Base-by-base conservation (phyloP, 2,797 vertebrate species). In the Rachycentron canadum region DNA sequence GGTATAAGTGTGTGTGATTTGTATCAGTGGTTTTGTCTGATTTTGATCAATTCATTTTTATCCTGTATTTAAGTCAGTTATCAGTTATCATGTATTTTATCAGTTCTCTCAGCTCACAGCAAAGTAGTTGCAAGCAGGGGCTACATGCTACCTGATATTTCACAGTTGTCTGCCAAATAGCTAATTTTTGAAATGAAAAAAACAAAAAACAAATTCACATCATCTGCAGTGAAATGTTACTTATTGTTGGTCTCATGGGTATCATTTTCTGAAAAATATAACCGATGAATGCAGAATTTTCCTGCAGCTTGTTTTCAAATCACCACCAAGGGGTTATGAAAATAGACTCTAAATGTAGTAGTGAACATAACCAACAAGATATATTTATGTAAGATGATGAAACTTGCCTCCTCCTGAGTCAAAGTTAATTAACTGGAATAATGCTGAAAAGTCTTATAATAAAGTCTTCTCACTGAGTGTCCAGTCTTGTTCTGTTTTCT, bases 401-500 rank as follows among this genome's bases (percentile, higher is more conserved):
- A 60, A 45, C 1, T 43, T 23, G 67, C 19, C 73, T 79, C 58
- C 28, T 64, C 19, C 45, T 32, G 55, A 40, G 59, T 75, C 47
- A 28, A 28, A 69, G 74, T 65, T 76, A 66, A 76, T 83, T 41
- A 78, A 64, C 73, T 60, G 68, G 38, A 76, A 17, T 28, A 40
- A 60, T 0, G 17, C 61, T n/a, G 49, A 75, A 0, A 21, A 73
- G 52, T 64, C 78, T 78, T 75, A 60, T n/a, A n/a, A n/a, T n/a
- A n/a, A n/a, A n/a, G n/a, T n/a, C n/a, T n/a, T 79, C 62, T 78
- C 25, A 11, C 28, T 14, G 56, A 52, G 56, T n/a, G n/a, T 73
- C 81, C 58, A 25, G 62, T 61, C 38, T 3, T 10, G 19, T n/a
- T 32, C 69, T 61, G 30, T 59, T 67, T 58, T 69, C 52, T 58